Evolutionary conservation across 2,797 vertebrate genomes (phyloP).

Genomic region (Pagetopsis macropterus): DNA sequence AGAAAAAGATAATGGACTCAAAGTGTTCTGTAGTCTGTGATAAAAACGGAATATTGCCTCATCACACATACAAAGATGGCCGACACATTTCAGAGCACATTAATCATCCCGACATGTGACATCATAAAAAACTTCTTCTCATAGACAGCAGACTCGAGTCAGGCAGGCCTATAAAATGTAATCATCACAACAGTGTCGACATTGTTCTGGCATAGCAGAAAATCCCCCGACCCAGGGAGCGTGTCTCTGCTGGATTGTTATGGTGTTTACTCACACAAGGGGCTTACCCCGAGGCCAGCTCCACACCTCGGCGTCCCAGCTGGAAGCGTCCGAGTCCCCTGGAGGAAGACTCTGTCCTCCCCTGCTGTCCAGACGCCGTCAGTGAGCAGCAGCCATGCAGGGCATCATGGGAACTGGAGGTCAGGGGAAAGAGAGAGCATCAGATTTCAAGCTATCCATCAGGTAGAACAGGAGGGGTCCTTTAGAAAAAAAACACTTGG

Average conservation of each 20-base stretch:
- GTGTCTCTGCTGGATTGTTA: conserved; percentile 62
- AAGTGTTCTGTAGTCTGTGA: conserved; percentile 46
- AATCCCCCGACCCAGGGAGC: conserved; percentile 47
- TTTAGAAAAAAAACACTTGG: conserved; percentile 18
- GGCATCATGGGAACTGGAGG: conserved; percentile 39
- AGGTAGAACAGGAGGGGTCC: conserved; percentile 28
- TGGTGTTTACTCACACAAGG: conserved; percentile 71
- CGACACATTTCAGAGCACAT: conserved; percentile 52
- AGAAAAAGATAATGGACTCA: conserved; percentile 46
- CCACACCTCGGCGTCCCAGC: conserved; percentile 59
- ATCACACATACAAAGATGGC: conserved; percentile 52
- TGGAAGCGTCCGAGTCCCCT: conserved; percentile 49
- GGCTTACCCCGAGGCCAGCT: conserved; percentile 50
- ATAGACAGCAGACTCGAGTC: conserved; percentile 37
- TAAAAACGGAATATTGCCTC: conserved; percentile 58
- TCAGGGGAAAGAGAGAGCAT: conserved; percentile 40
- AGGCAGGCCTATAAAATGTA: conserved; percentile 53
- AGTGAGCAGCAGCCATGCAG: conserved; percentile 36
- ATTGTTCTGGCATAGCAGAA: conserved; percentile 62
- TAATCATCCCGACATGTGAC: conserved; percentile 53
- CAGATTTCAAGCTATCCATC: conserved; percentile 45
- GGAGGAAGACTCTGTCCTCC: conserved; percentile 50
- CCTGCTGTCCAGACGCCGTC: conserved; percentile 58
- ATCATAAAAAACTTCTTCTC: conserved; percentile 55
- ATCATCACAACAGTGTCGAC: conserved; percentile 61